Conservation (phyloP, 2,113 vertebrate species). For the Glaucidium brasilianum region DNA sequence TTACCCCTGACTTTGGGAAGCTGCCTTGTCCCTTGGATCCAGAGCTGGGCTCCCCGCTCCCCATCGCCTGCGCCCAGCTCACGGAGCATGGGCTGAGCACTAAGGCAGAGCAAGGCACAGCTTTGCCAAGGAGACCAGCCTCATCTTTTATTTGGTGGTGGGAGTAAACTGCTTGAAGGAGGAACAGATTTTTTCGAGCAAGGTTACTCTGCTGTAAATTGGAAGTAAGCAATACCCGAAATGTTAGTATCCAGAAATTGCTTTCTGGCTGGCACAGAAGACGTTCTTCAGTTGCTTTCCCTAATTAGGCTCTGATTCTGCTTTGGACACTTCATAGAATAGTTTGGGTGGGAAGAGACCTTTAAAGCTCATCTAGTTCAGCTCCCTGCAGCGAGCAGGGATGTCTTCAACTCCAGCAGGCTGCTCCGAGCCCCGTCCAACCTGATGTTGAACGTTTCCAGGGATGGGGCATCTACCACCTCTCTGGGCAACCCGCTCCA, state of each 20-base stretch:
- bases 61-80: background rate
- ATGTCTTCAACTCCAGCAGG: accelerated
- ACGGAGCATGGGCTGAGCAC: accelerated
- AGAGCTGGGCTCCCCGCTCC: background rate
- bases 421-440: background rate
- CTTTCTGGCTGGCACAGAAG: background rate
- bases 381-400: background rate
- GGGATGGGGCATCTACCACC: background rate
- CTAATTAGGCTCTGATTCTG: background rate
- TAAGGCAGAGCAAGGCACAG: accelerated
- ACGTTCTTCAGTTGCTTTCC: background rate
- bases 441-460: background rate
- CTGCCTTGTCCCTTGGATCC: accelerated
- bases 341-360: background rate
- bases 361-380: accelerated
- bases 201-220: background rate
- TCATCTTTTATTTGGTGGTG: background rate
- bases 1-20: background rate
- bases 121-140: background rate
- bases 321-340: background rate
- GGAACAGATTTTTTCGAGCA: background rate
- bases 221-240: background rate
- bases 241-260: background rate
- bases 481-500: background rate
- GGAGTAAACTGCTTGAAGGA: background rate